A percentile compares a stretch with the other conserved stretches of the same genome.
phyloP scores from a whole-genome alignment of 1,140 invertebrate genomes.

The Harlomillsia oculata region DNA sequence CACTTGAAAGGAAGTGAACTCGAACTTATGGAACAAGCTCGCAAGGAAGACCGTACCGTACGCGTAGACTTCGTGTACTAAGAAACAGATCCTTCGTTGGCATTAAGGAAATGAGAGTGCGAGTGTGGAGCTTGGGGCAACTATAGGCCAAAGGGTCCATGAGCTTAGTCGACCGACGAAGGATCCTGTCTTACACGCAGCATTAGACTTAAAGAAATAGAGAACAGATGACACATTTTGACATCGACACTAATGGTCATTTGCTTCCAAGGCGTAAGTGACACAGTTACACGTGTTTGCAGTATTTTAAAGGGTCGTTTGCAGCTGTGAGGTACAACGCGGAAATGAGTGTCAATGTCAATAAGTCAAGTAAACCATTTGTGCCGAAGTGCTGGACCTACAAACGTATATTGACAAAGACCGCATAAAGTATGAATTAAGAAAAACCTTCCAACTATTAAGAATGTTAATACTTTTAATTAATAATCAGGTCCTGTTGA shows the following conservation, averaged over 20 bases:
- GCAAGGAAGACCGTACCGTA: too few relatives aligned
- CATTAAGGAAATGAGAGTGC: background rate
- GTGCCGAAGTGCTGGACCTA: background rate
- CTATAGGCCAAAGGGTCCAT: too few relatives aligned
- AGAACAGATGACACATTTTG: background rate
- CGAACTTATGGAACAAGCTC: too few relatives aligned
- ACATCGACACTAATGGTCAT: constrained; percentile 2
- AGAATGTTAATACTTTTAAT: too few relatives aligned
- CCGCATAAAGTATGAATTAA: background rate
- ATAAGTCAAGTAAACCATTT: background rate
- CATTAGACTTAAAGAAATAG: background rate
- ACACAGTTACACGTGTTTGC: background rate
- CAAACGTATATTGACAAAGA: background rate
- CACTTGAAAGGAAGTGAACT: too few relatives aligned
- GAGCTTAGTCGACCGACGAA: too few relatives aligned
- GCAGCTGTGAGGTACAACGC: background rate
- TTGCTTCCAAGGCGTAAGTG: background rate
- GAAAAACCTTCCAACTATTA: background rate
- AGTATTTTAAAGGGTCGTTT: background rate
- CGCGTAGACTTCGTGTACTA: background rate
- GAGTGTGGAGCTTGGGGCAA: background rate
- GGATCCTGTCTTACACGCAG: background rate
- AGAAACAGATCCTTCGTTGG: background rate
- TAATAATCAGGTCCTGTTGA: too few relatives aligned
- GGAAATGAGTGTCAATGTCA: background rate